These are phyloP conservation scores for Drosophila neoperkinsi DNA, from an alignment of 2,888 invertebrate genomes.

Conservation along the genomic window DNA sequence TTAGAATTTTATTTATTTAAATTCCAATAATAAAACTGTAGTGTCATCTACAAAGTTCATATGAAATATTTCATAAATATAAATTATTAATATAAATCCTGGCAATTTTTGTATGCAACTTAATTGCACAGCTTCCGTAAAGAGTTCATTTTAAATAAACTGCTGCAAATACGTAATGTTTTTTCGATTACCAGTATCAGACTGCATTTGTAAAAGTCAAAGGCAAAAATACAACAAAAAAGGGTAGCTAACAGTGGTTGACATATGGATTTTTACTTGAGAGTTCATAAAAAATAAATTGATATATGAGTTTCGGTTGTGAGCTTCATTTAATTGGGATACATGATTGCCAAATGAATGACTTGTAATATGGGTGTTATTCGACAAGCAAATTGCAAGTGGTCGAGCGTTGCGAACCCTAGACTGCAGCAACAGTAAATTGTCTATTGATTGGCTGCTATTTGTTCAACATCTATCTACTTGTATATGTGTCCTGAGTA, in stretches of 20 bases:
- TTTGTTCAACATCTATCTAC: slow-evolving; percentile 32
- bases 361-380: slow-evolving; percentile 63
- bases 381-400: slow-evolving; percentile 58
- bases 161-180: slow-evolving; percentile 30
- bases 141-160: slow-evolving; percentile 60
- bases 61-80: slow-evolving; percentile 18
- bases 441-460: slow-evolving; percentile 70
- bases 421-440: slow-evolving; percentile 64
- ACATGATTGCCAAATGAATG: slow-evolving; percentile 75
- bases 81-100: slow-evolving; percentile 31
- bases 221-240: neutral
- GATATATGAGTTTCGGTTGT: slow-evolving; percentile 37
- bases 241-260: slow-evolving; percentile 13
- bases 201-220: slow-evolving; percentile 19
- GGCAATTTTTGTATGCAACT: slow-evolving; percentile 25
- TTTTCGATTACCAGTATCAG: slow-evolving; percentile 35
- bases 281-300: slow-evolving; percentile 38
- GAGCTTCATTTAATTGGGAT: slow-evolving; percentile 68
- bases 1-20: slow-evolving; percentile 15
- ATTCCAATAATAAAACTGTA: slow-evolving; percentile 21
- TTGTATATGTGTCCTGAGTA: neutral
- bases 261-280: slow-evolving; percentile 34
- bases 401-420: slow-evolving; percentile 26
- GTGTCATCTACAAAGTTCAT: slow-evolving; percentile 28
- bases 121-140: slow-evolving; percentile 59